Conservation (phyloP, 2,797 vertebrate species). For the Myotis pilosus region DNA sequence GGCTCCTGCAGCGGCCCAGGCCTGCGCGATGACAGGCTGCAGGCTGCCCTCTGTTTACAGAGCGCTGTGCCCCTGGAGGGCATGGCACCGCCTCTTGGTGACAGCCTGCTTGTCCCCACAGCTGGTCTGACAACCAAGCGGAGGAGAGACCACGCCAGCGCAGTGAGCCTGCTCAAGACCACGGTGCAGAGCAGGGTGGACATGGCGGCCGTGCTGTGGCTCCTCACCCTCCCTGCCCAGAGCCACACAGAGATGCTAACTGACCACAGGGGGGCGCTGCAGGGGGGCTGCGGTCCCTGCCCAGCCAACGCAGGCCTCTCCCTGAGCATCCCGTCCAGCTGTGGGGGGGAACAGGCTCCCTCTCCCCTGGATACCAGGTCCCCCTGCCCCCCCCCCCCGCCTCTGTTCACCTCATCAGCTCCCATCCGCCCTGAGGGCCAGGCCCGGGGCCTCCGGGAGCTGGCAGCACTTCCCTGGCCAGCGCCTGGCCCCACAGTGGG, state of each 20-base stretch:
- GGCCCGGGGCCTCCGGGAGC: not conserved
- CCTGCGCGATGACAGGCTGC: too few species aligned
- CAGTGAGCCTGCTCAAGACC: not conserved
- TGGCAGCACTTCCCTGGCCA: not conserved
- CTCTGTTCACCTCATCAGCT: not conserved
- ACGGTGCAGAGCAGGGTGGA: not conserved
- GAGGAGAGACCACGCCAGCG: not conserved
- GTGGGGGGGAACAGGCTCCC: not conserved
- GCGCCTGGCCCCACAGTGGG: fast-evolving
- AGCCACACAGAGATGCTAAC: not conserved
- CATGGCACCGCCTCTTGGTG: not conserved
- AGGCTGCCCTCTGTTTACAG: not conserved
- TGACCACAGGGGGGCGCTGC: not conserved
- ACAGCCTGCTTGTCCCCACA: not conserved
- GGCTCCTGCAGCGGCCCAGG: not conserved
- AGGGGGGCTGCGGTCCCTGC: not conserved
- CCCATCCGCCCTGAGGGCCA: not conserved
- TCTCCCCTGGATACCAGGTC: not conserved
- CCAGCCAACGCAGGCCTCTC: not conserved
- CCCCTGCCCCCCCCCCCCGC: not conserved
- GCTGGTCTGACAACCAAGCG: not conserved
- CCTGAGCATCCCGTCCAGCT: not conserved
- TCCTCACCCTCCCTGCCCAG: not conserved
- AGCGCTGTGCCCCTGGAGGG: not conserved
- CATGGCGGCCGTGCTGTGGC: fast-evolving